Evolutionary conservation across 2,888 invertebrate species (phyloP).

Genomic region (Lissocephala sabroskyi): DNA sequence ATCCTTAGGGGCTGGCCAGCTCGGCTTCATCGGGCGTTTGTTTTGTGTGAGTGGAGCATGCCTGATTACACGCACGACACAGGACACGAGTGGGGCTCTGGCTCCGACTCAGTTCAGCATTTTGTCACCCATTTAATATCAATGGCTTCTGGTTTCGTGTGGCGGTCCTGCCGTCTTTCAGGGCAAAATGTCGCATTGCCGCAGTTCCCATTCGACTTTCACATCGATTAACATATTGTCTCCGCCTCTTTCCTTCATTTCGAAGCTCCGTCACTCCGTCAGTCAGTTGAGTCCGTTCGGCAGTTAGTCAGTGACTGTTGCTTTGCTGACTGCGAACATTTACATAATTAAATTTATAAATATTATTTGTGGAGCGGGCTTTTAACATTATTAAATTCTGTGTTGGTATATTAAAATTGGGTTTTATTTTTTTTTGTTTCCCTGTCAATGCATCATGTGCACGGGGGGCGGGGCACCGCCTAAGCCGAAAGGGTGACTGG

Average conservation of each 20-base stretch:
- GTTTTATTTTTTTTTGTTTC: too few relatives aligned
- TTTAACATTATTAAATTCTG: conserved; percentile 50
- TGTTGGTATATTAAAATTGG: too few relatives aligned
- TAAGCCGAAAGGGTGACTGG: too few relatives aligned
- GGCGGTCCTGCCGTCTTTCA: too few relatives aligned
- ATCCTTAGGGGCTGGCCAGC: too few relatives aligned
- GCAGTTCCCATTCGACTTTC: conserved; percentile 52
- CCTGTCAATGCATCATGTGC: too few relatives aligned
- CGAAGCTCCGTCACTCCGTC: conserved; percentile 1
- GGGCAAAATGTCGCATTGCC: too few relatives aligned
- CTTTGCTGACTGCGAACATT: conserved; percentile 36
- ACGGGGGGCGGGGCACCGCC: background rate
- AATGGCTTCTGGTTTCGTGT: background rate
- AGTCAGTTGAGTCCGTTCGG: background rate
- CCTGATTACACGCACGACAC: background rate
- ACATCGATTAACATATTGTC: conserved; percentile 55
- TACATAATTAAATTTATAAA: conserved; percentile 64
- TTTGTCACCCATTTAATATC: background rate
- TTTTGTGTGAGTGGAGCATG: too few relatives aligned
- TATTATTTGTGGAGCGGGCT: conserved; percentile 57
- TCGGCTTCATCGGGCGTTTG: too few relatives aligned
- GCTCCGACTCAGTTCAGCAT: background rate
- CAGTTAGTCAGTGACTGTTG: conserved; percentile 2
- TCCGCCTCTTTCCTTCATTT: conserved; percentile 3
- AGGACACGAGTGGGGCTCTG: background rate